phyloP scores from a whole-genome alignment of 2,888 invertebrate genomes.

The Xestia ashworthii region DNA sequence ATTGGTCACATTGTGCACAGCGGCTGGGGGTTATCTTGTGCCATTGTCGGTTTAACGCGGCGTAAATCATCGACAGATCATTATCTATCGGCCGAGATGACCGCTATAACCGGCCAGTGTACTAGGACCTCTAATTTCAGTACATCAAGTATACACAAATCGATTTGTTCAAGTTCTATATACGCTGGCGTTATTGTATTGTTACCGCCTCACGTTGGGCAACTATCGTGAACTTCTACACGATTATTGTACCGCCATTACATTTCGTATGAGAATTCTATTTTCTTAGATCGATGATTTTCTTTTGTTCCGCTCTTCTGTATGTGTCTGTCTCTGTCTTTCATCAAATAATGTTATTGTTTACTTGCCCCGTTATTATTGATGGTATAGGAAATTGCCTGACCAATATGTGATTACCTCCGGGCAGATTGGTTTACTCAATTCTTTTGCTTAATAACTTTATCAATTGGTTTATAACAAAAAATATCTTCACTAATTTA shows the following conservation, averaged over 20 bases:
- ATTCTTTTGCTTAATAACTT: conserved; percentile 68
- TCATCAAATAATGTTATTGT: conserved; percentile 87
- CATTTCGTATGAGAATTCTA: conserved; percentile 90
- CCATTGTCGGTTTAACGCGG: conserved; percentile 88
- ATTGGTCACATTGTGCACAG: conserved; percentile 87
- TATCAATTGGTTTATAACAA: conserved; percentile 55
- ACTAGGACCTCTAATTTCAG: conserved; percentile 74
- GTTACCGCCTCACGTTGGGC: conserved; percentile 84
- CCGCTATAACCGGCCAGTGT: conserved; percentile 80
- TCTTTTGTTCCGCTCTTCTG: conserved; percentile 74
- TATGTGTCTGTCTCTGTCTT: conserved; percentile 74
- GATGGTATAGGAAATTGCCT: conserved; percentile 81
- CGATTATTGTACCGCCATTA: conserved; percentile 88
- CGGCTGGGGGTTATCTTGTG: conserved; percentile 81
- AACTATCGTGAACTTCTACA: conserved; percentile 90
- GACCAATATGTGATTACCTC: conserved; percentile 83
- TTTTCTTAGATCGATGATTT: conserved; percentile 86
- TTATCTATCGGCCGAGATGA: conserved; percentile 84
- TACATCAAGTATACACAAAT: conserved; percentile 71
- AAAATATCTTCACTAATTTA: conserved; percentile 30
- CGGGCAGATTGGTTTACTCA: conserved; percentile 52
- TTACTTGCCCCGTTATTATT: conserved; percentile 87
- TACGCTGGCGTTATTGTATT: conserved; percentile 80
- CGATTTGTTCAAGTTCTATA: conserved; percentile 76
- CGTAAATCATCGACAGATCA: conserved; percentile 89